Evolutionary conservation across 2,797 vertebrate genomes (phyloP).

Genomic region (Phrynocephalus vlangalii): DNA sequence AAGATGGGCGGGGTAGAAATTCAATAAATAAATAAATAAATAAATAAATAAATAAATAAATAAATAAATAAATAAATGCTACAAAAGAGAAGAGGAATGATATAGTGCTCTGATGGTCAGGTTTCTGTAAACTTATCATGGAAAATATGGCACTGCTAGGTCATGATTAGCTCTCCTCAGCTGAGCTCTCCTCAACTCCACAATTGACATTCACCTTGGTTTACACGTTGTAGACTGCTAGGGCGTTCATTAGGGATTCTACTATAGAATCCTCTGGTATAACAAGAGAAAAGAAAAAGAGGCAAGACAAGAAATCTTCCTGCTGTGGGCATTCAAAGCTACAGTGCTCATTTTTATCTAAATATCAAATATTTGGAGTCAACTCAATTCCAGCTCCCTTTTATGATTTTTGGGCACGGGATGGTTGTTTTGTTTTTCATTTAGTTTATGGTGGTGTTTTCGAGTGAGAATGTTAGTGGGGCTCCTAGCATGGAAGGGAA

Average conservation of each 20-base stretch:
- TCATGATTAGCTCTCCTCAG: background rate
- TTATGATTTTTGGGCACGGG: slow-evolving; percentile 43
- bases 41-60: too few species aligned
- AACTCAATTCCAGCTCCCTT: slow-evolving; percentile 58
- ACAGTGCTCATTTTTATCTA: slow-evolving; percentile 60
- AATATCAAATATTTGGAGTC: slow-evolving; percentile 66
- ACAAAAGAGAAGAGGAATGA: background rate
- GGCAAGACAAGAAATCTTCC: slow-evolving; percentile 20
- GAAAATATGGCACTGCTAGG: slow-evolving; percentile 18
- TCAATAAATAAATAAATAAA: too few species aligned
- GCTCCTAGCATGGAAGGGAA: slow-evolving; percentile 46
- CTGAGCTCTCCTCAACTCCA: background rate
- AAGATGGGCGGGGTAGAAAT: too few species aligned
- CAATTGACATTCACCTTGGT: slow-evolving; percentile 62
- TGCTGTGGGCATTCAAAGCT: slow-evolving; percentile 52
- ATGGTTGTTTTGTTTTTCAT: too few species aligned
- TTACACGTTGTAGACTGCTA: slow-evolving; percentile 60
- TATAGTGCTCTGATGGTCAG: background rate
- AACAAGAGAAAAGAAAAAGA: background rate
- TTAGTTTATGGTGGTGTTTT: too few species aligned
- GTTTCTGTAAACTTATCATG: background rate
- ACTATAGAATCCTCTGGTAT: slow-evolving; percentile 33
- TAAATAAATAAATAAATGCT: too few species aligned
- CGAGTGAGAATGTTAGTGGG: slow-evolving; percentile 45
- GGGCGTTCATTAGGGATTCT: slow-evolving; percentile 61